Evolutionary conservation across 1,140 invertebrate species (phyloP).

Genomic region (Drosophila dunni): DNA sequence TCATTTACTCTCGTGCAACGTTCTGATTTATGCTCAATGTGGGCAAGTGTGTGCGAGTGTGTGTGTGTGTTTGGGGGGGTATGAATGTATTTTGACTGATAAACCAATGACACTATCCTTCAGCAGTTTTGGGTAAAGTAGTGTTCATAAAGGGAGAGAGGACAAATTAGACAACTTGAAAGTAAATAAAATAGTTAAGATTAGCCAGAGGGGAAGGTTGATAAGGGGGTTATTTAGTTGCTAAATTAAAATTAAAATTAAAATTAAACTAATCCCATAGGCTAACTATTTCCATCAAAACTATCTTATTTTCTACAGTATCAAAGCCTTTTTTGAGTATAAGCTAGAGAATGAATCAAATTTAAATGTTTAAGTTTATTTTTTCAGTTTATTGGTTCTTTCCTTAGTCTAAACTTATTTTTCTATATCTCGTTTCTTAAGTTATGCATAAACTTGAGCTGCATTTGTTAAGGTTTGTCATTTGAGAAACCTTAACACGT

Average conservation of each 20-base stretch:
- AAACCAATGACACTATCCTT: conserved; percentile 19
- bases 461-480: conserved; percentile 7
- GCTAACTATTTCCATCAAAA: too few relatives aligned
- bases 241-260: too few relatives aligned
- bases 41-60: not conserved
- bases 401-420: too few relatives aligned
- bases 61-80: not conserved
- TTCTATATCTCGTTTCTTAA: not conserved
- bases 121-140: not conserved
- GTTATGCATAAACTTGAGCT: conserved; percentile 8
- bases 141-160: not conserved
- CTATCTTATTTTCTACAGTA: too few relatives aligned
- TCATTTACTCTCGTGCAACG: conserved; percentile 16
- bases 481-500: conserved; percentile 13
- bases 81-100: conserved; percentile 8
- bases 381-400: too few relatives aligned
- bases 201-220: not conserved
- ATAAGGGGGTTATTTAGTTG: too few relatives aligned
- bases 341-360: too few relatives aligned
- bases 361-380: too few relatives aligned
- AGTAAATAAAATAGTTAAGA: not conserved
- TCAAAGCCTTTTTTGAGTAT: too few relatives aligned
- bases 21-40: conserved; percentile 38
- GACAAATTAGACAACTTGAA: conserved; percentile 14
- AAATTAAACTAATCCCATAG: too few relatives aligned